Base-by-base conservation (phyloP, 30 jellyfish, hydroid and myxozoan species). In the Turritopsis dohrnii region DNA sequence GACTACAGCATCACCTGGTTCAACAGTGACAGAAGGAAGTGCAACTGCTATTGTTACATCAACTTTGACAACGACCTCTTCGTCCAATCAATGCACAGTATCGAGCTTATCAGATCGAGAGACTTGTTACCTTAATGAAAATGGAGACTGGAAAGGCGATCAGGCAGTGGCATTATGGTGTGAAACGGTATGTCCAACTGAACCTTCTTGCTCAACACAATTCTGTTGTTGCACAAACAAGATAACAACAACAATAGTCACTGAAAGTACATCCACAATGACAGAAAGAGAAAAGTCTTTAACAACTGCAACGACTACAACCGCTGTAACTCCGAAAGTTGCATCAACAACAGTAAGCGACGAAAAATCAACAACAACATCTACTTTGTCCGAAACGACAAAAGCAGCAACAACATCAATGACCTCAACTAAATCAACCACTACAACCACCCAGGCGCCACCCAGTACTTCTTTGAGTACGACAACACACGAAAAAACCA, bases 121-220 rank as follows among this genome's bases (percentile, higher is more conserved):
- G 8, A 7, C 28, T 9, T 69, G 77, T 0, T 69, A 69, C 8
- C 30, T 69, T 9, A 69, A 69, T 21, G 31, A 23, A 69, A 69
- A 69, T 69, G 77, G 77, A 69, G 16, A 7, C 16, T 69, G 77
- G 77, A 23, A 23, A 19, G 77, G 77, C n/a, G n/a, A n/a, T 7
- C 31, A 69, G 9, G 77, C 28, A 23, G 5, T 13, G 13, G 19
- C 30, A n/a, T n/a, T 9, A 19, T 69, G 77, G 77, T 69, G 77
- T 69, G 31, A 69, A 69, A 69, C 77, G 19, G 22, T 9, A n/a
- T 69, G 77, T 69, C 77, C 77, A n/a, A 9, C 22, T 7, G 77
- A n/a, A n/a, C 77, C 77, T 69, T 69, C 77, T 9, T 69, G 77
- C 22, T 23, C 28, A 0, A 69, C 4, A 23, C 16, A 69, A n/a